Base-by-base conservation (phyloP, 1,140 invertebrate genomes). In the Anoplophora glabripennis region DNA sequence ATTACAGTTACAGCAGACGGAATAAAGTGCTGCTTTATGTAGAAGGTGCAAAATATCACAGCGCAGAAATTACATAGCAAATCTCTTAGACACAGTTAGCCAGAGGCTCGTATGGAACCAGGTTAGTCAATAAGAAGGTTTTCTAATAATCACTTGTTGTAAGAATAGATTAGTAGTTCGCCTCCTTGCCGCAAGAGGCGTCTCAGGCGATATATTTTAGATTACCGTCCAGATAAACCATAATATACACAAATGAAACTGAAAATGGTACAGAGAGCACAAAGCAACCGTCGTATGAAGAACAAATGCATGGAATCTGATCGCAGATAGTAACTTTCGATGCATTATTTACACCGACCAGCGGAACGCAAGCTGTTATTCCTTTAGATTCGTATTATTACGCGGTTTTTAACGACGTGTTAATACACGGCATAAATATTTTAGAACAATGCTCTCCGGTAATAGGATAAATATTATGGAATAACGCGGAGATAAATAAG, bases 111-210 rank as follows among this genome's bases (percentile, higher is more conserved):
- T 53, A 44, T 21, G 18, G 21, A 54, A 54, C 44, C 40, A 54
- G 52, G 52, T 54, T 54, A 54, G 52, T 54, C 38, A 54, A 54
- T 54, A 54, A 45, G 52, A 41, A 53, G 52, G 21, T 28, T 54
- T 54, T 54, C 38, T 54, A 54, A 54, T 35, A 33, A 54, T 21
- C 52, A 41, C 15, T 44, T 53, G 38, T 38, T 36, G 47, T 35
- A 44, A 54, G 40, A 42, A 44, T 42, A 54, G 52, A 44, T 54
- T 44, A 54, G 42, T 54, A 54, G 38, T 54, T 35, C 38, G 33
- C 41, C 38, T 17, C 52, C 52, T 44, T 54, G 52, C 52, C 52
- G 40, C 17, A 34, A 35, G 40, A 33, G 10, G 28, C 14, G 38
- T 45, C 44, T 9, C 7, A 44, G 52, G 52, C 41, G 37, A 33